Evolutionary conservation across 2,113 vertebrate genomes (phyloP).

Genomic region (Cryptotis parvus): DNA sequence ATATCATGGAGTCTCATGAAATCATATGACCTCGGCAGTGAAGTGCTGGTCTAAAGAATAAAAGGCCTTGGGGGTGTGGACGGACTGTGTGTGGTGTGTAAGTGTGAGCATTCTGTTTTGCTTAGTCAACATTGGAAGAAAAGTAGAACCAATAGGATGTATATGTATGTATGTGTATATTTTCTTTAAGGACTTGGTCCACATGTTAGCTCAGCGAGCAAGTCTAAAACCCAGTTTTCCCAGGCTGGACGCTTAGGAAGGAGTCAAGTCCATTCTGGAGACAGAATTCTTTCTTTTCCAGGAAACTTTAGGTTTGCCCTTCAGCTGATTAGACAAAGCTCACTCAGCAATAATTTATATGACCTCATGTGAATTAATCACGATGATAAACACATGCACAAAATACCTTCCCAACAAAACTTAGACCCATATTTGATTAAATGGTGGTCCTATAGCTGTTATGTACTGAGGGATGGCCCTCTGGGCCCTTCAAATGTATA

Average conservation of each 20-base stretch:
- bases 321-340: background rate
- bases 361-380: background rate
- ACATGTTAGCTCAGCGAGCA: accelerated
- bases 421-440: background rate
- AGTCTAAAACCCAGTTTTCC: background rate
- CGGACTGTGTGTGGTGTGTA: background rate
- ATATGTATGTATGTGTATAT: background rate
- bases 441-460: background rate
- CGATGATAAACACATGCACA: background rate
- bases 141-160: background rate
- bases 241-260: background rate
- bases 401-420: background rate
- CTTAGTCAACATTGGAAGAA: background rate
- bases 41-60: background rate
- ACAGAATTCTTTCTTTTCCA: background rate
- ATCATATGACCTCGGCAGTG: too few species aligned
- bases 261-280: background rate
- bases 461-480: background rate
- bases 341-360: background rate
- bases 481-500: background rate
- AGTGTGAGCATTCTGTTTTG: background rate
- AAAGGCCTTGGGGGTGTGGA: background rate
- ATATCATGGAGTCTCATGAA: too few species aligned
- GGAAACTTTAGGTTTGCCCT: background rate
- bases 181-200: background rate